Conservation (phyloP, 2,113 vertebrate genomes). For the Guaruba guarouba region DNA sequence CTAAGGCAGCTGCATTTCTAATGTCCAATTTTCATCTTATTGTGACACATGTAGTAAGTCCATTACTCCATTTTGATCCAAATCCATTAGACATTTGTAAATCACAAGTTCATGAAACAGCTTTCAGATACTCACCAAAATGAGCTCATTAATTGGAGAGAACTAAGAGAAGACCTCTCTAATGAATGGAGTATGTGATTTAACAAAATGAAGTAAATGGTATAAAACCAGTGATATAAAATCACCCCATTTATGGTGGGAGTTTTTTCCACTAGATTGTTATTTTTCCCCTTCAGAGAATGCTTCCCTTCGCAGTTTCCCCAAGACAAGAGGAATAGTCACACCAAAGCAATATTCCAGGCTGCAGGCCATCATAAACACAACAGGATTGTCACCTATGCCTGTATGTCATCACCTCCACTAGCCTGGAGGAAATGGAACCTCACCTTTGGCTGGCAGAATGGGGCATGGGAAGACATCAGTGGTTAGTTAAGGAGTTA, state of each 20-base stretch:
- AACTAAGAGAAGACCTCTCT: not conserved
- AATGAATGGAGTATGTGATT: not conserved
- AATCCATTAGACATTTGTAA: not conserved
- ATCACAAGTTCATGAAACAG: not conserved
- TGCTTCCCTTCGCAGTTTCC: not conserved
- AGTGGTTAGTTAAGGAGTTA: not conserved
- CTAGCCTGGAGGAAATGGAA: not conserved
- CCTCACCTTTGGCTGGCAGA: not conserved
- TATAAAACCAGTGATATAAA: conserved; percentile 21
- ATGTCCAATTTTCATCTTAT: not conserved
- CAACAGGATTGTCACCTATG: not conserved
- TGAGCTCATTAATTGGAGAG: conserved; percentile 30
- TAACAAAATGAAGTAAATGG: not conserved
- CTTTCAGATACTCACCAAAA: conserved; percentile 40
- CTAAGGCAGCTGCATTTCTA: not conserved
- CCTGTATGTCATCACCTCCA: not conserved
- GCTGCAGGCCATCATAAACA: not conserved
- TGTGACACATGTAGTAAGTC: not conserved
- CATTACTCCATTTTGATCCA: conserved; percentile 26
- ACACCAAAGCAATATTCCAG: not conserved
- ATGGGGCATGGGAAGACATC: not conserved
- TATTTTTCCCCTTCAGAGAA: not conserved
- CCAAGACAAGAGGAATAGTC: not conserved
- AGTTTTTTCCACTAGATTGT: not conserved
- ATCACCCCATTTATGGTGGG: not conserved